Base-by-base conservation (phyloP, 1,140 invertebrate genomes). In the Saxidomus purpurata region DNA sequence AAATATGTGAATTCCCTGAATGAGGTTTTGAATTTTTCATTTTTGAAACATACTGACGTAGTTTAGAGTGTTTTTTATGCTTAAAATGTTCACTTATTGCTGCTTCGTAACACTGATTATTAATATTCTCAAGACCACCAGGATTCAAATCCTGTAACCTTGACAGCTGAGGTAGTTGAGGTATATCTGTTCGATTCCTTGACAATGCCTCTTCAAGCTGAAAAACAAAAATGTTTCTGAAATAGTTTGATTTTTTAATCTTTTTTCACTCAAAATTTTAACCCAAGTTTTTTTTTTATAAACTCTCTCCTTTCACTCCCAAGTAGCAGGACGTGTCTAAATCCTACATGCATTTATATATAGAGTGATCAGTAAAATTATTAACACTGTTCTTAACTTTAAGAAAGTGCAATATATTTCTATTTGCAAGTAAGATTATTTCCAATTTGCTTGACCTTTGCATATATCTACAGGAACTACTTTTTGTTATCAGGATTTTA, bases 101-200 rank as follows among this genome's bases (percentile, higher is more conserved):
- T 55, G 83, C 83, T 19, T 86, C 31, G 34, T 49, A 86, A 55
- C 83, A 86, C n/a, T 74, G 59, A n/a, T 28, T 63, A 28, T 63
- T 63, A 9, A 63, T 63, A 28, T 63, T 63, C 25, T 63, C n/a
- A 0, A 63, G 3, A 25, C 59, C 59, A 19, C 52, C 8, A 1
- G n/a, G 9, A 8, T 63, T 63, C 59, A 3, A n/a, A 28, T 63
- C 59, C 28, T 63, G n/a, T 28, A 28, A 28, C 25, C 15, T 25
- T 63, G 59, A 25, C 28, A 11, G 1, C 28, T 22, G 8, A n/a
- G 25, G 25, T 28, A 63, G 22, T 63, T 19, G 4, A 28, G 22
- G 25, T 4, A 63, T 6, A 63, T 63, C 59, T n/a, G n/a, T 28
- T 4, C n/a, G 1, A 63, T 28, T 11, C n/a, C 15, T 1, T n/a